phyloP scores from a whole-genome alignment of 1,140 invertebrate species.

The Lanistes nyassanus region DNA sequence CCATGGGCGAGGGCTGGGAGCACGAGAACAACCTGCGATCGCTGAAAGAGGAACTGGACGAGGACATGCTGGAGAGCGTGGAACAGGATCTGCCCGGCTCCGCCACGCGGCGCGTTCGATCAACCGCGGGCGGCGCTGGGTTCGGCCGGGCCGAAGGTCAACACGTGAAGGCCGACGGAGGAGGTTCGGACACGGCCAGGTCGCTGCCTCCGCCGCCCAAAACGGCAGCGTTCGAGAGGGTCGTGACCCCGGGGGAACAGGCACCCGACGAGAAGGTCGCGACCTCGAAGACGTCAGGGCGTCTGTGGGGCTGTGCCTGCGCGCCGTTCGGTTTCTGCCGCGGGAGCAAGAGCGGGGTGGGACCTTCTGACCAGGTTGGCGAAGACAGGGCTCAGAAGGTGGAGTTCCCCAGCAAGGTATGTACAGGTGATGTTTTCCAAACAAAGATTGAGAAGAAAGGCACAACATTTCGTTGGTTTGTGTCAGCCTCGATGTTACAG shows the following conservation, averaged over 20 bases:
- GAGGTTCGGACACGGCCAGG: constrained; percentile 1
- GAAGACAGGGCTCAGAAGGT: neutral
- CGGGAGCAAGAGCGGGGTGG: constrained; percentile 10
- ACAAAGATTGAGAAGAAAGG: no score
- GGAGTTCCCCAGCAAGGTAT: constrained; percentile 25
- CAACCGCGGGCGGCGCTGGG: neutral
- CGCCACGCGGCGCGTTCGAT: neutral
- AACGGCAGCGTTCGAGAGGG: constrained; percentile 20
- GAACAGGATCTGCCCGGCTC: constrained; percentile 38
- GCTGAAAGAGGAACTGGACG: constrained; percentile 51
- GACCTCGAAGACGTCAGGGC: neutral
- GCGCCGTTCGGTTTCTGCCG: constrained; percentile 12
- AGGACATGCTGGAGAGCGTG: constrained; percentile 49
- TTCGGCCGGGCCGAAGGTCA: neutral
- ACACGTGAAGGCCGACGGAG: no score
- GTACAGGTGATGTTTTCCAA: no score
- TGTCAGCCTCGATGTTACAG: no score
- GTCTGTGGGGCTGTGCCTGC: neutral
- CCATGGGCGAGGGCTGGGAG: constrained; percentile 43
- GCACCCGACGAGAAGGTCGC: constrained; percentile 8
- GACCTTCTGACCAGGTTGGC: neutral
- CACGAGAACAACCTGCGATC: constrained; percentile 51
- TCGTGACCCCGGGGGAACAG: neutral
- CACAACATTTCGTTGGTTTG: no score
- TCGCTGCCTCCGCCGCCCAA: constrained; percentile 34